Conservation (phyloP, 1,140 invertebrate genomes). For the Drosophila cardini region DNA sequence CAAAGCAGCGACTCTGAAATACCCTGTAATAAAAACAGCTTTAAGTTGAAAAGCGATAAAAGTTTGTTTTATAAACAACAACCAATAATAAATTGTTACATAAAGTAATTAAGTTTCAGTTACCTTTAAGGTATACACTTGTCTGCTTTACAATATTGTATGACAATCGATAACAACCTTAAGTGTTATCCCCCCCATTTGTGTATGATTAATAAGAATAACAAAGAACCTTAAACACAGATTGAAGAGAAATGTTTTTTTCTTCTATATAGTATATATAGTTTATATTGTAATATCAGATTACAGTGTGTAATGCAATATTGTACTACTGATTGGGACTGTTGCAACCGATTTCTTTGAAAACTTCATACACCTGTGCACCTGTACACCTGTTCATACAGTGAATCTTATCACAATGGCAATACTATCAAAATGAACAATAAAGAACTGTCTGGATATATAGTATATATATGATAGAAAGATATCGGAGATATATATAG, state of each 20-base stretch:
- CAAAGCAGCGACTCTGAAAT: slow-evolving; percentile 9
- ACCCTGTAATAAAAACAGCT: slow-evolving; percentile 7
- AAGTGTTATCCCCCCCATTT: neutral
- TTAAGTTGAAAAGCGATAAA: no score
- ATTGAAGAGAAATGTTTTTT: neutral
- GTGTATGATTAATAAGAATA: neutral
- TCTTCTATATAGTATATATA: neutral
- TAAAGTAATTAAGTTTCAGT: no score
- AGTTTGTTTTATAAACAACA: neutral
- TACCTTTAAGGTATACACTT: neutral
- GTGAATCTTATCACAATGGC: slow-evolving; percentile 18
- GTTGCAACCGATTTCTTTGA: neutral
- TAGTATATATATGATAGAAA: slow-evolving; percentile 7
- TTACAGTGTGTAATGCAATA: slow-evolving; percentile 11
- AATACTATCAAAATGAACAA: no score
- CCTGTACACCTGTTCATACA: slow-evolving; percentile 10
- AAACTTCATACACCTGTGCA: slow-evolving; percentile 9
- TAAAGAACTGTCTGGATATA: neutral
- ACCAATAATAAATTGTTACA: neutral
- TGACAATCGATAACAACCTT: neutral
- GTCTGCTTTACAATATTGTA: neutral
- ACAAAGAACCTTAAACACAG: slow-evolving; percentile 14
- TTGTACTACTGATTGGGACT: neutral
- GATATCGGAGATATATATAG: slow-evolving; percentile 2
- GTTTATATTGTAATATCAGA: neutral